Percentiles rank a stretch among this genome's conserved stretches.
phyloP scores from a whole-genome alignment of 2,113 vertebrate genomes.

The Urocolius indicus region DNA sequence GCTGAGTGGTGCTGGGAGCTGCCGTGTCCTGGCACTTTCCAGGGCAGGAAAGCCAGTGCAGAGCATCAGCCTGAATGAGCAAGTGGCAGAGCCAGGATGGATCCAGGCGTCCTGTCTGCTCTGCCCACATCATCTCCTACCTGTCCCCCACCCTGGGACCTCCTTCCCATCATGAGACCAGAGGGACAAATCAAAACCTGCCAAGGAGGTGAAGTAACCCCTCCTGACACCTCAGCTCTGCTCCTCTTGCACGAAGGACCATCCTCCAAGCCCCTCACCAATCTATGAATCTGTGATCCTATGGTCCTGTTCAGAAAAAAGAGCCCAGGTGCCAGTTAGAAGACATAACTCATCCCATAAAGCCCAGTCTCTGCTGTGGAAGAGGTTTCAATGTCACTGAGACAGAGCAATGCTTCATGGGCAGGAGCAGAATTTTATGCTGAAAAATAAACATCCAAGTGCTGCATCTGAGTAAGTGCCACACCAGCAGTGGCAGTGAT shows the following conservation, averaged over 20 bases:
- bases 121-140: not conserved
- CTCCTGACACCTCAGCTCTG: not conserved
- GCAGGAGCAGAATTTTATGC: not conserved
- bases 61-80: not conserved
- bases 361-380: not conserved
- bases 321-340: not conserved
- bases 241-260: not conserved
- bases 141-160: too few relatives aligned
- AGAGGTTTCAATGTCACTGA: not conserved
- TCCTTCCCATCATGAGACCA: not conserved
- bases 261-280: not conserved
- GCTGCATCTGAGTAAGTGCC: not conserved
- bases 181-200: not conserved
- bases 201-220: not conserved
- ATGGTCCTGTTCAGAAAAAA: not conserved
- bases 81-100: not conserved
- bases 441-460: not conserved
- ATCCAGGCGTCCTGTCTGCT: not conserved
- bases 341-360: not conserved
- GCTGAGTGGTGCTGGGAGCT: not conserved
- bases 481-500: too few relatives aligned
- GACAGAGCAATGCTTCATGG: not conserved
- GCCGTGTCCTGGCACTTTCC: not conserved
- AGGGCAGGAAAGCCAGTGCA: not conserved
- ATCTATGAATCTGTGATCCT: too few relatives aligned